Evolutionary conservation across 2,888 invertebrate genomes (phyloP), one percentile per base, ranked within the genome.

Genomic region (Thyatira batis): DNA sequence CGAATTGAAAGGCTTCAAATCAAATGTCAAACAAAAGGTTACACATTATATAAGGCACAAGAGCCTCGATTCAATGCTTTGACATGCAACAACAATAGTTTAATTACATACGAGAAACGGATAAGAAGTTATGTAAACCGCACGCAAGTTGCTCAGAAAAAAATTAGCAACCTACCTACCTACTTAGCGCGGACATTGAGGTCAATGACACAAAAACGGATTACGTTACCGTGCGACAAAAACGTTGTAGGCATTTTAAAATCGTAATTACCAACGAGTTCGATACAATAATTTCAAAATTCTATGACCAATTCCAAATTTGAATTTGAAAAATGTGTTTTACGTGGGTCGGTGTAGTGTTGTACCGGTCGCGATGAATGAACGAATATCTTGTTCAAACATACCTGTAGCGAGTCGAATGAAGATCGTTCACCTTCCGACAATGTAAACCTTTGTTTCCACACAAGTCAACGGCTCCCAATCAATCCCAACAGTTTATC

Each of bases 401-500:
- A 78, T 88, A 89, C 90, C 90, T 89, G 86, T 81, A 75, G 82
- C 78, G 73, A 80, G 79, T 82, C 80, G 79, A 79, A 81, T 77
- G 82, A 79, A 83, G 87, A 84, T 75, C 89, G 86, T 89, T 90
- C 87, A 89, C 89, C 89, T 89, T 84, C 82, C 72, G 78, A 85
- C 85, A 85, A 85, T 82, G 86, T 80, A 85, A 83, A 85, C 84
- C 89, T 90, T 89, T 88, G 90, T 89, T 89, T 85, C 81, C 80
- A 85, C 80, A 82, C 80, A 83, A 89, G 84, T 82, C 87, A 87
- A 86, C 85, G 85, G 82, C 87, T 84, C 83, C 84, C 79, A 86
- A 87, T 87, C 88, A 89, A 88, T 85, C 82, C 83, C 84, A 84
- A 84, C 82, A 82, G 84, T 86, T 86, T 85, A 90, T 91, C 91